phyloP scores from a whole-genome alignment of 2,113 vertebrate species.

The Apistogramma diplotaenia region DNA sequence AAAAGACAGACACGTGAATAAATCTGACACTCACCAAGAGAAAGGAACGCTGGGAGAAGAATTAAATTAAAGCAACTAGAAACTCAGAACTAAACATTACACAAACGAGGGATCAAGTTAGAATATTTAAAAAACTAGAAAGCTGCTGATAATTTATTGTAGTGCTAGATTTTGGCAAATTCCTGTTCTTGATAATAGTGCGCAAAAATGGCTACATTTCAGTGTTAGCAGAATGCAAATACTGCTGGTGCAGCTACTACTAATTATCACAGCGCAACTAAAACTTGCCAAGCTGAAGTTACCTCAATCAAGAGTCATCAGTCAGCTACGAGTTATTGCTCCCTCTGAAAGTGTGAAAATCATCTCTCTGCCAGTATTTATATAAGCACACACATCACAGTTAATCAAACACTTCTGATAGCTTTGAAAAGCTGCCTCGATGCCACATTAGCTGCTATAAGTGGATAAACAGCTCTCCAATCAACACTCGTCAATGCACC shows the following conservation, averaged over 20 bases:
- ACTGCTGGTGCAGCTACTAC: neutral
- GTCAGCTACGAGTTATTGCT: neutral
- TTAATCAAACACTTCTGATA: slow-evolving; percentile 41
- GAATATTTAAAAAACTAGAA: too few relatives aligned
- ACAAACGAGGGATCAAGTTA: too few relatives aligned
- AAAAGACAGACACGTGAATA: too few relatives aligned
- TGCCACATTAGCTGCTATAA: slow-evolving; percentile 17
- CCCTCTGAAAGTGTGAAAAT: neutral
- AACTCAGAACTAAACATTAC: too few relatives aligned
- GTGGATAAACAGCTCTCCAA: slow-evolving; percentile 29
- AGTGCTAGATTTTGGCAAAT: neutral
- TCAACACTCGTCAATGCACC: slow-evolving; percentile 33
- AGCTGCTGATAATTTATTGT: neutral
- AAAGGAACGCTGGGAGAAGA: too few relatives aligned
- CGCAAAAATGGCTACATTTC: neutral
- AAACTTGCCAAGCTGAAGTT: neutral
- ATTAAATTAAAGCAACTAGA: too few relatives aligned
- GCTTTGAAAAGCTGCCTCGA: slow-evolving; percentile 21
- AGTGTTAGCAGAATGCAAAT: neutral
- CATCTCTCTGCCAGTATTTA: slow-evolving; percentile 5
- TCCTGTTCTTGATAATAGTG: neutral
- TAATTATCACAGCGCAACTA: neutral
- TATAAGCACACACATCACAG: slow-evolving; percentile 13
- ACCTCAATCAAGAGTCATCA: neutral
- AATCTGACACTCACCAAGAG: too few relatives aligned